Conservation (phyloP, 2,888 invertebrate genomes). For the Platypus cylindrus region DNA sequence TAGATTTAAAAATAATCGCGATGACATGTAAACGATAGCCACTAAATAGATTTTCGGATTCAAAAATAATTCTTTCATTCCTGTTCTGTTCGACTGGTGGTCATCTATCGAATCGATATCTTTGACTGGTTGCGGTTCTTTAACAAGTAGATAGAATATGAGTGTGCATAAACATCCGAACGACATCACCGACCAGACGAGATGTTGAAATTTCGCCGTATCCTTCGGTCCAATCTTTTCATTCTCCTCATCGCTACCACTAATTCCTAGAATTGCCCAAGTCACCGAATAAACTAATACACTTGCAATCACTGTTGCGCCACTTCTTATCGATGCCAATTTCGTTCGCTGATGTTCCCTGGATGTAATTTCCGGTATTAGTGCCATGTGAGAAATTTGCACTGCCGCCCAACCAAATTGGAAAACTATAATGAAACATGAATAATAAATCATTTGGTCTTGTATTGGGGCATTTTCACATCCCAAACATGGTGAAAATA, state of each 20-base stretch:
- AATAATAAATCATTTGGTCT: slow-evolving; percentile 61
- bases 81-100: slow-evolving; percentile 24
- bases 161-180: slow-evolving; percentile 52
- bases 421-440: slow-evolving; percentile 66
- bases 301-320: slow-evolving; percentile 79
- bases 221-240: slow-evolving; percentile 54
- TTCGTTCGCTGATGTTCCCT: slow-evolving; percentile 59
- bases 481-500: slow-evolving; percentile 65
- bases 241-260: slow-evolving; percentile 43
- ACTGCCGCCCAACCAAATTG: slow-evolving; percentile 90
- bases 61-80: slow-evolving; percentile 25
- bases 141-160: slow-evolving; percentile 59
- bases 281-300: slow-evolving; percentile 69
- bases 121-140: slow-evolving; percentile 39
- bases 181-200: slow-evolving; percentile 56
- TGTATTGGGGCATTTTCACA: slow-evolving; percentile 48
- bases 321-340: slow-evolving; percentile 60
- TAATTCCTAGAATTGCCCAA: slow-evolving; percentile 56
- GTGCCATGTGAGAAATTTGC: slow-evolving; percentile 81
- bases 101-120: slow-evolving; percentile 27
- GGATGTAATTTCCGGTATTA: slow-evolving; percentile 71
- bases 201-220: slow-evolving; percentile 51
- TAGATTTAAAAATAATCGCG: slow-evolving; percentile 72
- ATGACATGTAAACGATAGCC: slow-evolving; percentile 74
- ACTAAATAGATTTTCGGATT: slow-evolving; percentile 37